Evolutionary conservation across 92 coral and sea anemone species (phyloP).

Genomic region (Epizoanthus stellaris): DNA sequence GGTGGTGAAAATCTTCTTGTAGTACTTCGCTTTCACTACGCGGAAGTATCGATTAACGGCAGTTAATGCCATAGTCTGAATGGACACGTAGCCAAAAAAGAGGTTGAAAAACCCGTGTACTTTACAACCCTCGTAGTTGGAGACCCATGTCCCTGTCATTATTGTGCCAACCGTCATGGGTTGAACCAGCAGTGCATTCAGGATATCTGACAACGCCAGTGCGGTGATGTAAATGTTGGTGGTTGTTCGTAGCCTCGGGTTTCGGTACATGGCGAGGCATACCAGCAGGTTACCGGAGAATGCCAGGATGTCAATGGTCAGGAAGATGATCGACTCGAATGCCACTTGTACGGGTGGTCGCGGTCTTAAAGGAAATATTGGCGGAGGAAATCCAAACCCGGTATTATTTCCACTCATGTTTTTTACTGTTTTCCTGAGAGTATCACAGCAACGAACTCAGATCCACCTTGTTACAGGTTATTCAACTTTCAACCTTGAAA

Average conservation of each 20-base stretch:
- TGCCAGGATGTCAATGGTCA: slow-evolving; percentile 21
- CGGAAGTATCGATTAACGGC: slow-evolving; percentile 40
- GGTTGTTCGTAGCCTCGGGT: slow-evolving; percentile 33
- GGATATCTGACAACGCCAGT: slow-evolving; percentile 33
- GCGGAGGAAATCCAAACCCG: background rate
- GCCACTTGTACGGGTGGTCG: slow-evolving; percentile 33
- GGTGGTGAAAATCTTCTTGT: slow-evolving; percentile 21
- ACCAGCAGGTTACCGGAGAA: slow-evolving; percentile 33
- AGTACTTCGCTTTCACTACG: slow-evolving; percentile 35
- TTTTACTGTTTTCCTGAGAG: too few relatives aligned
- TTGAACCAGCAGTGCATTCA: slow-evolving; percentile 32
- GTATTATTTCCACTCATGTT: too few relatives aligned
- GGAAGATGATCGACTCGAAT: slow-evolving; percentile 33
- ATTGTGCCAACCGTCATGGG: slow-evolving; percentile 37
- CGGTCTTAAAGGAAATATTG: background rate
- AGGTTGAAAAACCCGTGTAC: slow-evolving; percentile 35
- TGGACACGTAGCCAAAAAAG: slow-evolving; percentile 40
- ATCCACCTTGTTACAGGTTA: too few relatives aligned
- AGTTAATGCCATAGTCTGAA: slow-evolving; percentile 40
- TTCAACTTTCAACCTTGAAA: too few relatives aligned
- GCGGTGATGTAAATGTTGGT: slow-evolving; percentile 42
- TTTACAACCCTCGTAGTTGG: slow-evolving; percentile 31
- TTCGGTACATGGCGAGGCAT: slow-evolving; percentile 35
- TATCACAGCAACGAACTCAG: too few relatives aligned
- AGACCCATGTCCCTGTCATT: slow-evolving; percentile 33